Percentiles rank a stretch among this genome's conserved stretches.
Conservation (phyloP, 2,113 vertebrate species). For the Mellivora capensis region DNA sequence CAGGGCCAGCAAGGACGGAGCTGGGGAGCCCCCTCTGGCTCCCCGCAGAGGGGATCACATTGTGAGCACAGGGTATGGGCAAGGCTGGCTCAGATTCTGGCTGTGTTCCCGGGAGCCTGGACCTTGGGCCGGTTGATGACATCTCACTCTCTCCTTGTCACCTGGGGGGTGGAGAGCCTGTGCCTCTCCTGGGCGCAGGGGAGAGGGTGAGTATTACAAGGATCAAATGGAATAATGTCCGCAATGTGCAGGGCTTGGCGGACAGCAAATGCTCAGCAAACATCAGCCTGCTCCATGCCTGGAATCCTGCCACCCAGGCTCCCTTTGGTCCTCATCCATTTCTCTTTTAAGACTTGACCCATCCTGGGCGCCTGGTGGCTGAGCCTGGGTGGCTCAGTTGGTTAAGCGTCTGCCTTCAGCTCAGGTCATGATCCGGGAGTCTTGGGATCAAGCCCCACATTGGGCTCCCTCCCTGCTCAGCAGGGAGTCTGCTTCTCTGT, state of each 20-base stretch:
- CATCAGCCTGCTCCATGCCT: fast-evolving
- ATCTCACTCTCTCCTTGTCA: background rate
- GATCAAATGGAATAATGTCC: background rate
- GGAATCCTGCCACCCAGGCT: background rate
- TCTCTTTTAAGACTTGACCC: background rate
- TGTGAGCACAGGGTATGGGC: fast-evolving
- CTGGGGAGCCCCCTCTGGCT: background rate
- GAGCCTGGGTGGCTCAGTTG: too few relatives aligned
- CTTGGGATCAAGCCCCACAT: too few relatives aligned
- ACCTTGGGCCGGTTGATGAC: too few relatives aligned
- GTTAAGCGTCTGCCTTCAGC: too few relatives aligned
- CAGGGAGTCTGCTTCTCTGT: too few relatives aligned
- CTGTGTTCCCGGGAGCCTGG: background rate
- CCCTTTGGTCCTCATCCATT: background rate
- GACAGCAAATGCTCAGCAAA: fast-evolving
- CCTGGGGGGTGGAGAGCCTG: fast-evolving
- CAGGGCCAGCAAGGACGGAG: background rate
- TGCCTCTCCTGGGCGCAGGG: background rate
- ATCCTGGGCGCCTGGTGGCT: too few relatives aligned
- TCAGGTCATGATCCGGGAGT: too few relatives aligned
- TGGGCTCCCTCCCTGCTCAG: too few relatives aligned
- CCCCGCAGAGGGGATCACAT: background rate
- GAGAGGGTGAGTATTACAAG: background rate
- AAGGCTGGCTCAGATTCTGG: background rate
- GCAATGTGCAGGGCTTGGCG: fast-evolving